Evolutionary conservation across 2,797 vertebrate species (phyloP).

Genomic region (Catharus ustulatus): DNA sequence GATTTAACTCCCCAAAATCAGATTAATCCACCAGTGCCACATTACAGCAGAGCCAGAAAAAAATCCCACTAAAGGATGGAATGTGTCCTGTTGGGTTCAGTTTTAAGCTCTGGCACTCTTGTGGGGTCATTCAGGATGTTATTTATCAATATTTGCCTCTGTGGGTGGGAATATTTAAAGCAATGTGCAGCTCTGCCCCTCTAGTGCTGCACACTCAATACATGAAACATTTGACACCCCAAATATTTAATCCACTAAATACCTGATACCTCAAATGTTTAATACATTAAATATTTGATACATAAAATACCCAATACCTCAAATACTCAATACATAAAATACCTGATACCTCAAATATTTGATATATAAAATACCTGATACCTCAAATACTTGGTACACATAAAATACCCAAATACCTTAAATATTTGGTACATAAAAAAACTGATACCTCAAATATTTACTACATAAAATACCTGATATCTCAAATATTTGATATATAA

Average conservation of each 20-base stretch:
- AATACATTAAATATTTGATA: background rate
- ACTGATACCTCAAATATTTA: background rate
- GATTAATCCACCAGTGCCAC: background rate
- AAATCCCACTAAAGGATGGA: background rate
- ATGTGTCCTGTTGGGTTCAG: background rate
- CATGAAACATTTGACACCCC: background rate
- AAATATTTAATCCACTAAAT: background rate
- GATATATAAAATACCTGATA: background rate
- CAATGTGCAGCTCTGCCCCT: background rate
- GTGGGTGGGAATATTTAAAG: background rate
- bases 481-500: too few species aligned
- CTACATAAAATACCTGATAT: background rate
- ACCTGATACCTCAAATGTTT: background rate
- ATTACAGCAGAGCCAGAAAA: background rate
- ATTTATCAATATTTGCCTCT: background rate
- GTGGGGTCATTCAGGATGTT: background rate
- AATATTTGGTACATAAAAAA: background rate
- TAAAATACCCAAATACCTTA: too few species aligned
- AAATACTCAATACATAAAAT: background rate
- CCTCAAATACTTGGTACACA: background rate
- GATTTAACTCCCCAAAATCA: background rate
- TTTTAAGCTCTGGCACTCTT: background rate
- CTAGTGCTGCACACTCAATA: rapidly evolving
- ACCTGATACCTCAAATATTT: background rate
- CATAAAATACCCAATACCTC: background rate